Percentiles rank a stretch among this genome's conserved stretches.
Conservation (phyloP, 1,140 invertebrate species). For the Triops longicaudatus region DNA sequence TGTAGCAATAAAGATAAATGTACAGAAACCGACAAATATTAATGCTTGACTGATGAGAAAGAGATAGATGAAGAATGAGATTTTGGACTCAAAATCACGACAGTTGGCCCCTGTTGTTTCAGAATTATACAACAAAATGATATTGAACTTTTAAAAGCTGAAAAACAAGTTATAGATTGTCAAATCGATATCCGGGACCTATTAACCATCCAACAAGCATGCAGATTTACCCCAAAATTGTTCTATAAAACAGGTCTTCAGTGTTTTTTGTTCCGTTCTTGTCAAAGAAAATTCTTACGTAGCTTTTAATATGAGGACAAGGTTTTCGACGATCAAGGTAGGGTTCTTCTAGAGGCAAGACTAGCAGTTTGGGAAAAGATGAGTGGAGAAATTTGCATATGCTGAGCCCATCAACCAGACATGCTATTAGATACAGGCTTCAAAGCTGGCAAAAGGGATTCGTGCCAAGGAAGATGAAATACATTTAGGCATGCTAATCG, state of each 20-base stretch:
- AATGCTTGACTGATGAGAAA: too few species aligned
- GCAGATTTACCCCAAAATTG: too few species aligned
- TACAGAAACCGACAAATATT: too few species aligned
- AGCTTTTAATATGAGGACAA: slow-evolving; percentile 52
- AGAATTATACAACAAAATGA: slow-evolving; percentile 36
- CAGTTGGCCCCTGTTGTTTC: slow-evolving; percentile 32
- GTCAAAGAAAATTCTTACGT: neutral
- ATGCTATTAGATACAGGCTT: slow-evolving; percentile 39
- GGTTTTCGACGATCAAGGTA: slow-evolving; percentile 46
- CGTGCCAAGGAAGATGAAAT: slow-evolving; percentile 37
- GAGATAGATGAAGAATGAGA: slow-evolving; percentile 30
- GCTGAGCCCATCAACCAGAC: slow-evolving; percentile 9
- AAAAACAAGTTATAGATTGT: slow-evolving; percentile 31
- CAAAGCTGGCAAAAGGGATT: slow-evolving; percentile 37
- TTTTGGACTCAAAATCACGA: slow-evolving; percentile 30
- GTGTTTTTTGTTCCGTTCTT: neutral
- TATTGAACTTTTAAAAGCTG: slow-evolving; percentile 36
- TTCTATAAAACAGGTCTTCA: neutral
- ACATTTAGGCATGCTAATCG: neutral
- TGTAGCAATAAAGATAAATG: too few species aligned
- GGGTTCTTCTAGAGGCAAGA: slow-evolving; percentile 50
- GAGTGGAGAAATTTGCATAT: slow-evolving; percentile 41
- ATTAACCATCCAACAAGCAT: slow-evolving; percentile 40
- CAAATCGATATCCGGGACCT: slow-evolving; percentile 33
- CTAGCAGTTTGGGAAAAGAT: slow-evolving; percentile 47